A percentile compares a stretch with the other conserved stretches of the same genome.
Evolutionary conservation across 1,140 invertebrate species (phyloP).

Genomic region (Samia ricini): DNA sequence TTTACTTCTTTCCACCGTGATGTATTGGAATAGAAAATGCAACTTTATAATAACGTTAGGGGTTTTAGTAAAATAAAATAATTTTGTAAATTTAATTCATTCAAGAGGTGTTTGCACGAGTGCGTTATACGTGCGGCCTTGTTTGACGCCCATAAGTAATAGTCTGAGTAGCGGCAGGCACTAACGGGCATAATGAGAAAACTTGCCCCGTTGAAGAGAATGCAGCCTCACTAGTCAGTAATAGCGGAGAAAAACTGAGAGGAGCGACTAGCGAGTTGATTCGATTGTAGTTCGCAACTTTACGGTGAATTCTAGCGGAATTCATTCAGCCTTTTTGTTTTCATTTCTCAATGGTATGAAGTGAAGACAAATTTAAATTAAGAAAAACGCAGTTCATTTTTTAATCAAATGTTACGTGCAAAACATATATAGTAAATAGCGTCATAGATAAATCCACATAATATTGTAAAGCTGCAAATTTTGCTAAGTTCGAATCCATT

Average conservation of each 20-base stretch:
- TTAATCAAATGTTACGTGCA: not conserved
- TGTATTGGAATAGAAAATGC: not conserved
- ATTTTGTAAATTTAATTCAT: constrained; percentile 16
- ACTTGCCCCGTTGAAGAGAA: constrained; percentile 42
- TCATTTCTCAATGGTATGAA: not conserved
- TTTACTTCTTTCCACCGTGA: not conserved
- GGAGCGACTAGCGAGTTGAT: constrained; percentile 34
- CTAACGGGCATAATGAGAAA: constrained; percentile 65
- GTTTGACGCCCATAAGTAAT: constrained; percentile 43
- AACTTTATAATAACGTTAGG: constrained; percentile 28
- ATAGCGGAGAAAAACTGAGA: constrained; percentile 36
- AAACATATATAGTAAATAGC: too few species aligned
- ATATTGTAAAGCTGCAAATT: too few species aligned
- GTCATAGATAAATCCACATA: too few species aligned
- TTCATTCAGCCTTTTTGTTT: not conserved
- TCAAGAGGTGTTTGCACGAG: constrained; percentile 18
- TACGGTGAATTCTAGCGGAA: constrained; percentile 7
- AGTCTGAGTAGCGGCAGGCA: constrained; percentile 42
- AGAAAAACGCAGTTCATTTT: not conserved
- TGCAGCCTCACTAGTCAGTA: constrained; percentile 28
- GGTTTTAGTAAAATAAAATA: constrained; percentile 34
- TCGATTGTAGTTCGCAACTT: constrained; percentile 18
- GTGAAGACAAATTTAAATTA: not conserved
- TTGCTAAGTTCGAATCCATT: too few species aligned
- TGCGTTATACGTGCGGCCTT: constrained; percentile 34